Evolutionary conservation across 1,140 invertebrate species (phyloP), one percentile per base, ranked within the genome.

Genomic region (Diorhabda carinulata): DNA sequence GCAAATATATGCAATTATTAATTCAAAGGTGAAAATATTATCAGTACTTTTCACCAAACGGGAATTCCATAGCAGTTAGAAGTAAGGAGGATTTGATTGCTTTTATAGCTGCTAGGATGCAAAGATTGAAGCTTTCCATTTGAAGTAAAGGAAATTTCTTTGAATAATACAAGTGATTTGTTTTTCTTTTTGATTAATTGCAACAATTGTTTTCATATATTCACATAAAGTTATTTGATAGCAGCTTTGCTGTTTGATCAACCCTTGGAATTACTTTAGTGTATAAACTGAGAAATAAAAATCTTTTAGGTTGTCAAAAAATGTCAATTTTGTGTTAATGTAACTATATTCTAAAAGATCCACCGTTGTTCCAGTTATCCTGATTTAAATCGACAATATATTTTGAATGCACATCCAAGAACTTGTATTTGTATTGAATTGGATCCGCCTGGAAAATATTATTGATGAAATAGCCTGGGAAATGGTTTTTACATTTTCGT

Each of bases 371-470:
- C 3, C 47, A 94, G 92, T 76, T 98, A 97, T 82, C 96, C 96
- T 3, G 90, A 92, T 9, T 81, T 98, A 57, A 91, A 96, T 77
- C 80, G 93, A 3, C 90, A 93, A 68, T 90, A 96, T 75, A 87
- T 94, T 0, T 83, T 98, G 2, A 96, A 97, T 79, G 97, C 96
- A 0, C 97, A 99, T 83, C 94, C 96, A 1, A 95, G 93, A 41
- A 98, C 97, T 10, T 98, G 96, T 80, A 98, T 98, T 70, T 98
- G 96, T 80, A 98, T 99, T 59, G 95, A 98, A 83, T 98, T 98
- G 82, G 95, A 98, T 80, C 94, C 94, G 0, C 93, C 89, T 6
- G 88, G 87, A 2, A 88, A 90, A 68, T 97, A 97, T 81, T 98
- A 90, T 92, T 1, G 86, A 92, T 69, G 94, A 98, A 79, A 82